Evolutionary conservation across 2,797 vertebrate species (phyloP).

Genomic region (Leptodactylus fallax): DNA sequence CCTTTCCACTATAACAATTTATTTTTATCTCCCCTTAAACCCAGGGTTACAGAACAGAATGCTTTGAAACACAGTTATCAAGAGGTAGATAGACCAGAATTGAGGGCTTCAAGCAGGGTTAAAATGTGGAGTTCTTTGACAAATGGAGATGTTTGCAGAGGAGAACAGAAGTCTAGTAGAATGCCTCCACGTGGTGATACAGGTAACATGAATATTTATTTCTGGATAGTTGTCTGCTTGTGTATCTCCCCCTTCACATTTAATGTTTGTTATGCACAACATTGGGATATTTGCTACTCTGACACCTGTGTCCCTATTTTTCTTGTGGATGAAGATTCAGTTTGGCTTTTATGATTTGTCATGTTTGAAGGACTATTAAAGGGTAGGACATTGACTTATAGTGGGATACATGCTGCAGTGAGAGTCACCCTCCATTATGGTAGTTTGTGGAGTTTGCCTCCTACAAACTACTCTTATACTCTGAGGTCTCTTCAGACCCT

Average conservation of each 20-base stretch:
- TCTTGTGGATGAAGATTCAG: too few species aligned
- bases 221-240: not conserved
- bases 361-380: too few species aligned
- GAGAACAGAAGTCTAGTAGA: constrained; percentile 70
- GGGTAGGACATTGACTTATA: too few species aligned
- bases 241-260: not conserved
- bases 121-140: constrained; percentile 78
- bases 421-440: too few species aligned
- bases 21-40: not conserved
- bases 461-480: too few species aligned
- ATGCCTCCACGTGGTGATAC: constrained; percentile 79
- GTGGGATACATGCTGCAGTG: too few species aligned
- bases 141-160: constrained; percentile 79
- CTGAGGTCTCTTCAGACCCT: too few species aligned
- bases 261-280: not conserved
- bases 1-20: not conserved
- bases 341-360: too few species aligned
- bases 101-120: constrained; percentile 72
- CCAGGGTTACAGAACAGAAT: constrained; percentile 84
- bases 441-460: too few species aligned
- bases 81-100: constrained; percentile 81
- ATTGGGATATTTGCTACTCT: too few species aligned
- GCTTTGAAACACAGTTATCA: constrained; percentile 80
- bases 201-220: constrained; percentile 72
- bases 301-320: too few species aligned